phyloP scores from a whole-genome alignment of 2,888 invertebrate species.

The Leptodirus hochenwartii region DNA sequence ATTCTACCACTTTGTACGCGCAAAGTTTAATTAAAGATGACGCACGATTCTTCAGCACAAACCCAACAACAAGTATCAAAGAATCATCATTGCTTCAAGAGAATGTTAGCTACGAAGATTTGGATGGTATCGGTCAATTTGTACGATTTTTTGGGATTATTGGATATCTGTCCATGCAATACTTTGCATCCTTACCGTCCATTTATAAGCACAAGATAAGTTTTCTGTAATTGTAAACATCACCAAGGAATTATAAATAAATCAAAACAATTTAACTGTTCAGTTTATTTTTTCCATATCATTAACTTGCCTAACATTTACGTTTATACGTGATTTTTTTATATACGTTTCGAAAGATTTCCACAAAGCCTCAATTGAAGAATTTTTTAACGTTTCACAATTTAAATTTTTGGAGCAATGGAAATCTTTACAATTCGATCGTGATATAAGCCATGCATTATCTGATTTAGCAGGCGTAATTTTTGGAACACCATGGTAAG shows the following conservation, averaged over 20 bases:
- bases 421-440: slow-evolving; percentile 10
- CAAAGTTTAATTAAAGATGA: neutral
- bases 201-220: too few relatives aligned
- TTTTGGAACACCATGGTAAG: slow-evolving; percentile 88
- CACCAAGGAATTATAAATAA: too few relatives aligned
- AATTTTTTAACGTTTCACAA: slow-evolving; percentile 16
- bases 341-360: slow-evolving; percentile 40
- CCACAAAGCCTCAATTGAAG: slow-evolving; percentile 30
- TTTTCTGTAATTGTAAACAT: too few relatives aligned
- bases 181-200: slow-evolving; percentile 21
- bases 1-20: too few relatives aligned
- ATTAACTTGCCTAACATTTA: slow-evolving; percentile 80
- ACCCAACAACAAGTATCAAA: slow-evolving; percentile 2
- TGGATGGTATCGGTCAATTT: slow-evolving; percentile 20
- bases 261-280: too few relatives aligned
- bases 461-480: slow-evolving; percentile 40
- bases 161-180: slow-evolving; percentile 20
- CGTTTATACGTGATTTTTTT: slow-evolving; percentile 64
- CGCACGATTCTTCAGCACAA: neutral
- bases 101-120: slow-evolving; percentile 14
- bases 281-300: slow-evolving; percentile 2
- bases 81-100: slow-evolving; percentile 14
- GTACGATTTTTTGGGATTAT: slow-evolving; percentile 20
- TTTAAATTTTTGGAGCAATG: slow-evolving; percentile 11
- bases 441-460: slow-evolving; percentile 30